Base-by-base conservation (phyloP, 2,113 vertebrate species). In the Baryphthengus martii region DNA sequence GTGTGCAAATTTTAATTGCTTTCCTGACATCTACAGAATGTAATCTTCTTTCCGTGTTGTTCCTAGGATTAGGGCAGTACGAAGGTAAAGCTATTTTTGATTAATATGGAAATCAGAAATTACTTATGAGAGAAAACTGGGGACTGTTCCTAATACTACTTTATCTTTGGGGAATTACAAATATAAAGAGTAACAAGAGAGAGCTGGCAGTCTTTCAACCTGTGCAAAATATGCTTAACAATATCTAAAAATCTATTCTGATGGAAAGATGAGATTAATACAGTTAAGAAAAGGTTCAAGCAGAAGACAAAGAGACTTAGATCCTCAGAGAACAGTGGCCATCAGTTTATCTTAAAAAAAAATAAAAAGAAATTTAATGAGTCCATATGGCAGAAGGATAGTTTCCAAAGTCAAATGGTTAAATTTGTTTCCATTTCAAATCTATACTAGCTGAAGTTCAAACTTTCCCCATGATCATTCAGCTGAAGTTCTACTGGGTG, bases 51-150 rank as follows among this genome's bases (percentile, higher is more conserved):
- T 78, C 86, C n/a, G 74, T 95, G 93, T 96, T 97, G 92, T 97
- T 88, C 85, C 75, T 92, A 88, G 94, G 95, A 98, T 97, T 97
- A 98, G 80, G 86, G 91, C 75, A 92, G 79, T 68, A 92, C 10
- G 74, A 96, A 97, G 94, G 88, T 90, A 96, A 97, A 96, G 88
- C 94, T 96, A 91, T 80, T 95, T 97, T 96, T 97, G 97, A 98
- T 97, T 98, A 97, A 97, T 97, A 97, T 96, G 96, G 95, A 98
- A 98, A 97, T 97, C 94, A 97, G 95, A 97, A 96, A 97, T 95
- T 78, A 94, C 82, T 97, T 97, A 50, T 6, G 21, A 74, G 77
- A 95, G 95, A 92, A 95, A 97, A 94, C 58, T 52, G 58, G 70
- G 75, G 67, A 70, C 67, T 95, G 81, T 8, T 96, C 95, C 74